phyloP scores from a whole-genome alignment of 1,140 invertebrate genomes.

The Eriocheir sinensis region DNA sequence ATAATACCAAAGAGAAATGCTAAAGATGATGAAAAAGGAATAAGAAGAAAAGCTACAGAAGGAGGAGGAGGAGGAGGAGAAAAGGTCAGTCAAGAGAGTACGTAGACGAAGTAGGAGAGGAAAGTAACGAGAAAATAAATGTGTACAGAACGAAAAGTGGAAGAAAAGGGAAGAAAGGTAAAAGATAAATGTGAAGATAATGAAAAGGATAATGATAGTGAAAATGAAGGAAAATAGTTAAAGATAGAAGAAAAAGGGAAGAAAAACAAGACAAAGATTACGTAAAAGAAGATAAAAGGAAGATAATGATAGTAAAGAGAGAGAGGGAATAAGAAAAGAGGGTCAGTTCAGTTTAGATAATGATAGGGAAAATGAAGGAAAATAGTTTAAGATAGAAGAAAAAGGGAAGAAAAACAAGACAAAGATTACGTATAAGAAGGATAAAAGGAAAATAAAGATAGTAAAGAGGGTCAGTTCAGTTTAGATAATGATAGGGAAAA shows the following conservation, averaged over 20 bases:
- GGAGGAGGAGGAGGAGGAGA: neutral
- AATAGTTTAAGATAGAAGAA: neutral
- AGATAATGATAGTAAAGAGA: neutral
- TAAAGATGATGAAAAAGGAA: too few relatives aligned
- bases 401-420: neutral
- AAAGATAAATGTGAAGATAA: too few relatives aligned
- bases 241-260: neutral
- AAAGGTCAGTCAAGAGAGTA: neutral
- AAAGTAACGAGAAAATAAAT: too few relatives aligned
- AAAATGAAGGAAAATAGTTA: too few relatives aligned
- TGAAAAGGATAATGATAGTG: neutral
- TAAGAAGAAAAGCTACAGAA: too few relatives aligned
- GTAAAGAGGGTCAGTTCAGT: neutral
- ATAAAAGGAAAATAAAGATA: neutral
- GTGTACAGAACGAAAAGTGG: neutral
- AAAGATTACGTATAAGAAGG: neutral
- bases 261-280: neutral
- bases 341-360: too few relatives aligned
- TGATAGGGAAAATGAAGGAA: neutral
- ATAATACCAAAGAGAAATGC: too few relatives aligned
- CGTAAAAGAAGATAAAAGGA: neutral
- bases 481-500: too few relatives aligned
- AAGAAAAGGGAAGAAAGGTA: neutral
- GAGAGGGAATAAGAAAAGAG: neutral
- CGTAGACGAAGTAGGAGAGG: too few relatives aligned